Evolutionary conservation across 1,140 invertebrate species (phyloP).

Genomic region (Cecropterus lyciades): DNA sequence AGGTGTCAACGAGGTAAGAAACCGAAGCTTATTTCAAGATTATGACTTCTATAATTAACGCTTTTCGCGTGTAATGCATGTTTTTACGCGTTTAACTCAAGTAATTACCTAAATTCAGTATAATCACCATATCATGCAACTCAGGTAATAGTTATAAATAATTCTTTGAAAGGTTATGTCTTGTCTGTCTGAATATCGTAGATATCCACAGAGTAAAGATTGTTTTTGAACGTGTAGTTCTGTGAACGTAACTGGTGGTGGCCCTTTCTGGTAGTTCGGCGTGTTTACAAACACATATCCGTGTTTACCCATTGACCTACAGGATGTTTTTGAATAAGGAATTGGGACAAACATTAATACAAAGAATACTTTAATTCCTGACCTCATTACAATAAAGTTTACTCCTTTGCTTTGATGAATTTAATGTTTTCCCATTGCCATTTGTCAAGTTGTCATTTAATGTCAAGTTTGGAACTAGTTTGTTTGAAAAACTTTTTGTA

Average conservation of each 20-base stretch:
- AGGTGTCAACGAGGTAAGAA: slow-evolving; percentile 85
- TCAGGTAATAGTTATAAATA: slow-evolving; percentile 74
- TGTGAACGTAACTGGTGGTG: slow-evolving; percentile 26
- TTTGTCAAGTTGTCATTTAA: too few species aligned
- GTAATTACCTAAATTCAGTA: slow-evolving; percentile 56
- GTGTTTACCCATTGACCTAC: slow-evolving; percentile 48
- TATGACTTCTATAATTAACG: slow-evolving; percentile 76
- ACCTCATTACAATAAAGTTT: not conserved
- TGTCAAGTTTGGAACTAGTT: not conserved
- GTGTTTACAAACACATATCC: slow-evolving; percentile 49
- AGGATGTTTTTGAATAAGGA: not conserved
- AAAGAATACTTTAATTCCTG: not conserved
- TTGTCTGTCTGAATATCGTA: slow-evolving; percentile 58
- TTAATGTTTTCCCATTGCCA: too few species aligned
- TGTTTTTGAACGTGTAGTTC: slow-evolving; percentile 35
- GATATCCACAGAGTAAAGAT: slow-evolving; percentile 40
- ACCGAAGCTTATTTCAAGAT: slow-evolving; percentile 78
- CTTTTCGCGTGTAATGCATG: slow-evolving; percentile 53
- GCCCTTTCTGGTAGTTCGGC: slow-evolving; percentile 15
- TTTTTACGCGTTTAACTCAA: slow-evolving; percentile 46
- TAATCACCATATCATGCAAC: slow-evolving; percentile 28
- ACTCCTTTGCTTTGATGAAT: not conserved
- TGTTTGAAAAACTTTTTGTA: too few species aligned
- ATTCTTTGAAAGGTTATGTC: slow-evolving; percentile 77
- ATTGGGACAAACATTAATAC: not conserved